Conservation (phyloP, 2,797 vertebrate species). For the Moxostoma hubbsi region DNA sequence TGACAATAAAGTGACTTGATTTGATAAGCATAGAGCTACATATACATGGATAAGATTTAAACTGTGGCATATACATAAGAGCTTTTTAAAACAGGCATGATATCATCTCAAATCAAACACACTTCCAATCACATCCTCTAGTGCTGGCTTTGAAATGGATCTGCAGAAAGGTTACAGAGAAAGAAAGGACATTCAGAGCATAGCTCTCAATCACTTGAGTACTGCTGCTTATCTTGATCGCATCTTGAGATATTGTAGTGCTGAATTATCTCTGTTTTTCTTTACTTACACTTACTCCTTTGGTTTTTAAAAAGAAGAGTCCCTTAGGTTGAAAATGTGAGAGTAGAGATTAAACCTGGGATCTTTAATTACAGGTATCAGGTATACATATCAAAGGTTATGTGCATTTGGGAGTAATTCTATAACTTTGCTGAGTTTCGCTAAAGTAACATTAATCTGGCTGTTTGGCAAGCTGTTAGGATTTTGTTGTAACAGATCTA, state of each 20-base stretch:
- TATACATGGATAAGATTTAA: slow-evolving; percentile 59
- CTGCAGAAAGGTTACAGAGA: slow-evolving; percentile 32
- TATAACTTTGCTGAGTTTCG: not conserved
- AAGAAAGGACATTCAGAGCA: slow-evolving; percentile 52
- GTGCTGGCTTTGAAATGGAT: slow-evolving; percentile 57
- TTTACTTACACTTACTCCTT: slow-evolving; percentile 62
- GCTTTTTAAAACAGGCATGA: slow-evolving; percentile 61
- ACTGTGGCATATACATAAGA: slow-evolving; percentile 70
- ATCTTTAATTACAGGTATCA: slow-evolving; percentile 14
- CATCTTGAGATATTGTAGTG: slow-evolving; percentile 36
- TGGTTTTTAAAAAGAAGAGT: slow-evolving; percentile 11
- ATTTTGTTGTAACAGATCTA: slow-evolving; percentile 7
- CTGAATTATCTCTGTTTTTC: slow-evolving; percentile 64
- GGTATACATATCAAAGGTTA: not conserved
- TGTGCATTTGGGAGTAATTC: slow-evolving; percentile 8
- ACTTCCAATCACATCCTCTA: slow-evolving; percentile 61
- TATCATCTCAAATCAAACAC: slow-evolving; percentile 63
- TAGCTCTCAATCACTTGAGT: slow-evolving; percentile 62
- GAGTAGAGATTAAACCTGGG: slow-evolving; percentile 6
- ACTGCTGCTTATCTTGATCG: slow-evolving; percentile 45
- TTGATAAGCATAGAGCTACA: slow-evolving; percentile 29
- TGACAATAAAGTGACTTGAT: no score
- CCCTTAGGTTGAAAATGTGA: slow-evolving; percentile 26
- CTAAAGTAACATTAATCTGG: slow-evolving; percentile 26
- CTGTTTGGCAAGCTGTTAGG: slow-evolving; percentile 29